These are phyloP conservation scores for Danionella dracula DNA, from an alignment of 2,797 vertebrate species.

Conservation along the genomic window DNA sequence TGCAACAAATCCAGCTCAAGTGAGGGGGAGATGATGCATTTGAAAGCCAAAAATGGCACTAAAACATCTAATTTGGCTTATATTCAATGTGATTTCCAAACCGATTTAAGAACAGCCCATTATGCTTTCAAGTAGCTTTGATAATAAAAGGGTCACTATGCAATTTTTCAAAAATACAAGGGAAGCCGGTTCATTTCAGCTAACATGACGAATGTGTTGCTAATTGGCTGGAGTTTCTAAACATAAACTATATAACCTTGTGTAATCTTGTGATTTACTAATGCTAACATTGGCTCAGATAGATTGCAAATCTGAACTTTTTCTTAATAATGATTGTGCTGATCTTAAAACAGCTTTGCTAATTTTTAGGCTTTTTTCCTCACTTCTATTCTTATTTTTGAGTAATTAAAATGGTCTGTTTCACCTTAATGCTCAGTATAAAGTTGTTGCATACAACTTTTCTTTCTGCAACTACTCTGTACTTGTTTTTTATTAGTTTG, in stretches of 20 bases:
- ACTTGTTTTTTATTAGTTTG: slow-evolving; percentile 49
- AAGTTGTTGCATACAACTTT: neutral
- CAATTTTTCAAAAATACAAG: too few species aligned
- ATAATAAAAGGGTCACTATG: too few species aligned
- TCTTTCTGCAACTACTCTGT: slow-evolving; percentile 34
- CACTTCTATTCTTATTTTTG: slow-evolving; percentile 13
- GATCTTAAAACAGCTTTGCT: slow-evolving; percentile 25
- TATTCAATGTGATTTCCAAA: neutral
- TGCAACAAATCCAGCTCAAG: slow-evolving; percentile 6
- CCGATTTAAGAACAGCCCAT: slow-evolving; percentile 27
- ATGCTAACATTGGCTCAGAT: too few species aligned
- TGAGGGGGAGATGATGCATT: neutral
- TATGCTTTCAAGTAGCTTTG: neutral
- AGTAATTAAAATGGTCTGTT: neutral
- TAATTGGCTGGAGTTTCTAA: too few species aligned
- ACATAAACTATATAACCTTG: too few species aligned
- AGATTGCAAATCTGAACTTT: too few species aligned
- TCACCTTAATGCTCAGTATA: slow-evolving; percentile 7
- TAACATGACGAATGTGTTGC: too few species aligned
- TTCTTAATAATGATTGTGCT: too few species aligned
- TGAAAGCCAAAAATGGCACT: neutral
- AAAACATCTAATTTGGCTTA: neutral
- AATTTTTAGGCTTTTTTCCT: slow-evolving; percentile 7
- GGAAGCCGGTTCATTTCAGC: too few species aligned
- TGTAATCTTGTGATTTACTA: too few species aligned